These are phyloP conservation scores for Syngnathoides biaculeatus DNA, from an alignment of 2,113 vertebrate species.

Conservation along the genomic window DNA sequence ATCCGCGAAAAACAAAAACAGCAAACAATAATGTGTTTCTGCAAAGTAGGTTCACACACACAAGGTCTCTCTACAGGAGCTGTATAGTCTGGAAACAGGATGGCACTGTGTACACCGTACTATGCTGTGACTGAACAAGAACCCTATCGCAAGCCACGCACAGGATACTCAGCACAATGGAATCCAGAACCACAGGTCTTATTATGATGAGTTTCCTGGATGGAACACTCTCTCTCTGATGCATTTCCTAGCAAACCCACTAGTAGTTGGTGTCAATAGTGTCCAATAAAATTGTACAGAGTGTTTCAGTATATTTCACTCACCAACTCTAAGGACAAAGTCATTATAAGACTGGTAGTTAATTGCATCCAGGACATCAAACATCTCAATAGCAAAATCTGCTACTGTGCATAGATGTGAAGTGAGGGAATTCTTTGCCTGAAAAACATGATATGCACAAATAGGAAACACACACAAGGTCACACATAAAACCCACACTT, in stretches of 20 bases:
- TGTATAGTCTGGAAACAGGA: slow-evolving; percentile 55
- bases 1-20: neutral
- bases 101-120: slow-evolving; percentile 56
- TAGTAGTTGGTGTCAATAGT: slow-evolving; percentile 19
- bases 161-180: slow-evolving; percentile 73
- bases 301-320: slow-evolving; percentile 54
- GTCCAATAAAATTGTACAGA: slow-evolving; percentile 43
- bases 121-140: slow-evolving; percentile 51
- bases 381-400: slow-evolving; percentile 97
- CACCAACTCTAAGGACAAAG: slow-evolving; percentile 96
- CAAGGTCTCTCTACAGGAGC: slow-evolving; percentile 16
- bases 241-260: slow-evolving; percentile 57
- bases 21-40: slow-evolving; percentile 15
- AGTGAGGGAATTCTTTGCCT: slow-evolving; percentile 90
- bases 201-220: slow-evolving; percentile 60
- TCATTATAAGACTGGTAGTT: slow-evolving; percentile 99
- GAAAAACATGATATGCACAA: slow-evolving; percentile 7
- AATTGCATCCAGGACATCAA: slow-evolving; percentile 94
- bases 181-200: slow-evolving; percentile 41
- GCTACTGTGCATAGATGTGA: slow-evolving; percentile 90
- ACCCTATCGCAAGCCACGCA: slow-evolving; percentile 45
- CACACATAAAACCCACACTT: neutral
- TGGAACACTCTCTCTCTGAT: slow-evolving; percentile 47
- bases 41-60: slow-evolving; percentile 17
- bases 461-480: neutral